These are phyloP conservation scores for Takifugu rubripes DNA, from an alignment of 2,797 vertebrate genomes.

Conservation along the genomic window DNA sequence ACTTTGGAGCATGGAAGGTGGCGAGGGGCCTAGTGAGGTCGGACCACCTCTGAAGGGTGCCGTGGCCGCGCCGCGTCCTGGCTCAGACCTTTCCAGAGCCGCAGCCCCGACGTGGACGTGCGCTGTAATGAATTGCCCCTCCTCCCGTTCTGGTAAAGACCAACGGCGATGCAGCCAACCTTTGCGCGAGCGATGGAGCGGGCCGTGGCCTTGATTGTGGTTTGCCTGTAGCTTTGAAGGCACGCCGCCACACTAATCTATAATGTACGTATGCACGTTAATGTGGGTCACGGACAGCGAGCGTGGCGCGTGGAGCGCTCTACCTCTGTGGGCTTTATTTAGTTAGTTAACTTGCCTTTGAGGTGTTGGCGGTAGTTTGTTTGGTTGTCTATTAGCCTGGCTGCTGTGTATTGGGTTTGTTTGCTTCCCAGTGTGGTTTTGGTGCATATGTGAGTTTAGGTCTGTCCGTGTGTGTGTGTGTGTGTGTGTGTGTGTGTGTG, in stretches of 20 bases:
- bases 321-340: slow-evolving; percentile 28
- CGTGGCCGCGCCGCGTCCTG: slow-evolving; percentile 2
- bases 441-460: slow-evolving; percentile 42
- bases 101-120: slow-evolving; percentile 42
- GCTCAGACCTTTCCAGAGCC: slow-evolving; percentile 21
- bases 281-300: slow-evolving; percentile 23
- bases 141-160: slow-evolving; percentile 43
- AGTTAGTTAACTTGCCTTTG: slow-evolving; percentile 33
- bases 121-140: slow-evolving; percentile 44
- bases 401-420: slow-evolving; percentile 48
- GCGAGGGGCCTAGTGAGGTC: slow-evolving; percentile 35
- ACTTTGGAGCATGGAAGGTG: slow-evolving; percentile 38
- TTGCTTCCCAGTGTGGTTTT: slow-evolving; percentile 55
- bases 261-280: slow-evolving; percentile 19
- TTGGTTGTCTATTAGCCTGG: slow-evolving; percentile 55
- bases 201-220: slow-evolving; percentile 24
- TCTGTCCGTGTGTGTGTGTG: slow-evolving; percentile 39
- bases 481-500: slow-evolving; percentile 24
- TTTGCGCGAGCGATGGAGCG: slow-evolving; percentile 42
- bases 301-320: slow-evolving; percentile 11
- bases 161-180: slow-evolving; percentile 30
- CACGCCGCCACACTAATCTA: slow-evolving; percentile 36
- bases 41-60: slow-evolving; percentile 48
- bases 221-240: slow-evolving; percentile 42
- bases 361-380: slow-evolving; percentile 44